These are phyloP conservation scores for Otis tarda DNA, from an alignment of 2,113 vertebrate genomes.

Conservation along the genomic window DNA sequence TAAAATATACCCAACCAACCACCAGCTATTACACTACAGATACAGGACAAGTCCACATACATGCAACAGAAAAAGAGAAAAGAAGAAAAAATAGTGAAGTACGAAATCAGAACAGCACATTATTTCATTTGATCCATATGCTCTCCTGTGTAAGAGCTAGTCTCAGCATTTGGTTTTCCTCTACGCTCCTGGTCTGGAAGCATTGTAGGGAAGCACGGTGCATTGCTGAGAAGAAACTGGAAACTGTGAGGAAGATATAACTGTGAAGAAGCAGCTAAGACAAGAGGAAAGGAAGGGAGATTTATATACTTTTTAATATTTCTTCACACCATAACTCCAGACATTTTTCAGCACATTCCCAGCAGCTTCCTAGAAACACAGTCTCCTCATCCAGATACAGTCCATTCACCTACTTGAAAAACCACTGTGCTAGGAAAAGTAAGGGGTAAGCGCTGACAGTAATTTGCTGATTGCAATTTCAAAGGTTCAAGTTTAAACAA, in stretches of 20 bases:
- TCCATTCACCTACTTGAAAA: neutral
- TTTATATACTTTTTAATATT: neutral
- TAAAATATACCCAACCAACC: neutral
- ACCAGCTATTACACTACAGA: neutral
- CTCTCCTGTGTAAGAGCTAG: neutral
- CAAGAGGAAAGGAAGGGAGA: neutral
- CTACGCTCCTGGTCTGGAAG: neutral
- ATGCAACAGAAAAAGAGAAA: neutral
- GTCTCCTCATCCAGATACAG: neutral
- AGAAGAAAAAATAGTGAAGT: neutral
- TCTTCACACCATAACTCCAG: neutral
- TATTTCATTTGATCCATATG: neutral
- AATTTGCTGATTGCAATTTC: neutral
- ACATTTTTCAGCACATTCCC: neutral
- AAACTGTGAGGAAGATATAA: neutral
- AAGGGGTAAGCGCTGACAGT: neutral
- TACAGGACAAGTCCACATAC: neutral
- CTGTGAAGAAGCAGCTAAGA: neutral
- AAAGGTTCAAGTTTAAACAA: neutral
- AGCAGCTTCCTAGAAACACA: neutral
- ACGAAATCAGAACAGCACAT: neutral
- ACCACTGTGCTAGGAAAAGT: neutral
- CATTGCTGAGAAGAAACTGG: neutral
- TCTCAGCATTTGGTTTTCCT: neutral
- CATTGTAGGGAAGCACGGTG: neutral